Conservation (phyloP, 2,113 vertebrate species). For the Apteryx owenii region DNA sequence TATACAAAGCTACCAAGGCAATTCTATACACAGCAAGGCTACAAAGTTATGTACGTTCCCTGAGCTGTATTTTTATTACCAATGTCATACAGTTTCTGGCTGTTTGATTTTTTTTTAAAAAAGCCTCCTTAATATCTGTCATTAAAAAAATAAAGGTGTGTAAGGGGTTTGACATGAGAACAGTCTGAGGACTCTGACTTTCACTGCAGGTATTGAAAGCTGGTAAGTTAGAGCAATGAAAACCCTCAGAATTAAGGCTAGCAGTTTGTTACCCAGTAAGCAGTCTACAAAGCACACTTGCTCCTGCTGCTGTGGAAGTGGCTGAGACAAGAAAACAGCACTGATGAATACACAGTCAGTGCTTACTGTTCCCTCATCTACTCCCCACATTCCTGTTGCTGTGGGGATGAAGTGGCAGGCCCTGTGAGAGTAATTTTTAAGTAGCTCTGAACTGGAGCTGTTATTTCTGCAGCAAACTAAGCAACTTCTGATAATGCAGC, state of each 20-base stretch:
- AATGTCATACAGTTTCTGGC: background rate
- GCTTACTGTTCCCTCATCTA: background rate
- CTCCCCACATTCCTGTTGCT: background rate
- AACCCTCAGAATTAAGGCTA: background rate
- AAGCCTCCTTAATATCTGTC: background rate
- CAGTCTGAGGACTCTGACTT: background rate
- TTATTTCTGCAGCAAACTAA: background rate
- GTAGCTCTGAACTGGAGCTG: background rate
- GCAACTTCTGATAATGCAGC: background rate
- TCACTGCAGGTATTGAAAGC: background rate
- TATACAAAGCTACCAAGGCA: background rate
- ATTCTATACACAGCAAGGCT: slow-evolving; percentile 10
- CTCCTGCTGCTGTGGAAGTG: background rate
- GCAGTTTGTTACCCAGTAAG: background rate
- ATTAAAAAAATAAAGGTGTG: background rate
- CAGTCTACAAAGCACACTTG: background rate
- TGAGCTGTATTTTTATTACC: background rate
- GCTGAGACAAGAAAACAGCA: background rate
- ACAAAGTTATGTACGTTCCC: background rate
- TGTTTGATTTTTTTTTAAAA: background rate
- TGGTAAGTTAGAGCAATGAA: background rate
- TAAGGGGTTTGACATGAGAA: background rate
- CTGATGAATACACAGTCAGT: background rate
- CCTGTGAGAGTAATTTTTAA: background rate
- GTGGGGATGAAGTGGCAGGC: background rate